These are phyloP conservation scores for Paguma larvata DNA, from an alignment of 2,797 vertebrate genomes.

Conservation along the genomic window DNA sequence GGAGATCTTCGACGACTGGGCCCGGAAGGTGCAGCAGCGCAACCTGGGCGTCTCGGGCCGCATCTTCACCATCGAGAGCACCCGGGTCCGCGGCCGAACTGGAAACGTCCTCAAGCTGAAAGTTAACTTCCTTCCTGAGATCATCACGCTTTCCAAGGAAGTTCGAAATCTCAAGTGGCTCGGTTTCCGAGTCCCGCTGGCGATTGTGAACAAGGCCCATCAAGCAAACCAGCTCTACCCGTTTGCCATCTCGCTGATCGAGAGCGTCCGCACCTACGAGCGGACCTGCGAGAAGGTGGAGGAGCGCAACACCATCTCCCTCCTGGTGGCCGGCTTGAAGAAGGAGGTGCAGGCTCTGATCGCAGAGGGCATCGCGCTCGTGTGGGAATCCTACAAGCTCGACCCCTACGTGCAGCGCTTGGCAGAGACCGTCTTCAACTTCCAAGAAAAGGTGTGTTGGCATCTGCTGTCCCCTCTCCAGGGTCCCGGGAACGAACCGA, in stretches of 20 bases:
- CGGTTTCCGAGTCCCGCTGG: conserved; percentile 97
- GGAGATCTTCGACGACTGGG: conserved; percentile 99
- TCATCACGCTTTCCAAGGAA: conserved; percentile 99
- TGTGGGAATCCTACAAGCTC: conserved; percentile 99
- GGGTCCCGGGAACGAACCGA: accelerated
- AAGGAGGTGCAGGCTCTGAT: conserved; percentile 98
- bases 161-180: conserved; percentile 99
- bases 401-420: conserved; percentile 98
- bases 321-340: conserved; percentile 97
- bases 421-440: conserved; percentile 99
- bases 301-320: conserved; percentile 95
- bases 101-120: conserved; percentile 98
- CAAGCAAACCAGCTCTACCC: conserved; percentile 99
- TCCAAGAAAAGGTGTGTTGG: conserved; percentile 96
- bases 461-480: accelerated
- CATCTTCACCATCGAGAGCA: conserved; percentile 98
- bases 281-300: conserved; percentile 99
- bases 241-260: conserved; percentile 98
- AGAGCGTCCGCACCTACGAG: conserved; percentile 98
- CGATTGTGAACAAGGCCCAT: conserved; percentile 99
- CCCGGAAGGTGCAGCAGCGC: conserved; percentile 98
- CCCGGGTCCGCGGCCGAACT: conserved; percentile 94
- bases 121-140: conserved; percentile 99
- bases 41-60: conserved; percentile 98
- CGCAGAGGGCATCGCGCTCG: conserved; percentile 96